phyloP scores from a whole-genome alignment of 2,888 invertebrate species.

The Agapostemon virescens region DNA sequence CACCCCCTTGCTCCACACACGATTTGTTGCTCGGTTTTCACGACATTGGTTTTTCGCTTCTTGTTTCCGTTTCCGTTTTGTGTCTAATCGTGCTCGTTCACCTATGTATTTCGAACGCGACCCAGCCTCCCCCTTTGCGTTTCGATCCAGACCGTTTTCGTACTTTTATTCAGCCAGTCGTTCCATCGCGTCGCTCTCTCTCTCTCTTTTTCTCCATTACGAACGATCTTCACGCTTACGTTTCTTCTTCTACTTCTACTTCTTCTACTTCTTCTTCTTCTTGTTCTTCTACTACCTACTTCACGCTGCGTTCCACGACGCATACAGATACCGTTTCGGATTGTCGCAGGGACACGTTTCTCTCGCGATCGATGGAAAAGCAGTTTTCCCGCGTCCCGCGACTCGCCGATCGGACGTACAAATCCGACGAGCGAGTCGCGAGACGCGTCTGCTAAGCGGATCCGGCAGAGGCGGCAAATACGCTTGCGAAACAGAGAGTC shows the following conservation, averaged over 20 bases:
- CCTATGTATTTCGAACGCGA: neutral
- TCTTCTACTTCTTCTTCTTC: neutral
- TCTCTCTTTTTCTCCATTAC: neutral
- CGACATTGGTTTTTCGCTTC: neutral
- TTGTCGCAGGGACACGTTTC: neutral
- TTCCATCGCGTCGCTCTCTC: neutral
- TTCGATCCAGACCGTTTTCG: neutral
- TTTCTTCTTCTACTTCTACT: neutral
- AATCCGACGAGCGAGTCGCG: neutral
- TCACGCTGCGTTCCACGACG: neutral
- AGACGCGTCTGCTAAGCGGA: neutral
- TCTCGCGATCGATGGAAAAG: neutral
- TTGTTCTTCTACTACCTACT: neutral
- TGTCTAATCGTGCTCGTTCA: slow-evolving; percentile 7
- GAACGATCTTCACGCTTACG: no score
- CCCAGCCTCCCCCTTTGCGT: neutral
- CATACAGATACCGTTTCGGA: neutral
- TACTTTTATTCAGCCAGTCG: neutral
- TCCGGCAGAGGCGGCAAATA: slow-evolving; percentile 1
- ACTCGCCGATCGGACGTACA: no score
- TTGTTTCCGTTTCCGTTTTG: neutral
- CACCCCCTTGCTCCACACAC: neutral
- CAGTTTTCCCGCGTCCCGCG: neutral
- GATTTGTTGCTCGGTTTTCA: neutral
- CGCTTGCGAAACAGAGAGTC: neutral